Base-by-base conservation (phyloP, 53 echinoderm and acorn worm genomes). In the Glandiceps talaboti region DNA sequence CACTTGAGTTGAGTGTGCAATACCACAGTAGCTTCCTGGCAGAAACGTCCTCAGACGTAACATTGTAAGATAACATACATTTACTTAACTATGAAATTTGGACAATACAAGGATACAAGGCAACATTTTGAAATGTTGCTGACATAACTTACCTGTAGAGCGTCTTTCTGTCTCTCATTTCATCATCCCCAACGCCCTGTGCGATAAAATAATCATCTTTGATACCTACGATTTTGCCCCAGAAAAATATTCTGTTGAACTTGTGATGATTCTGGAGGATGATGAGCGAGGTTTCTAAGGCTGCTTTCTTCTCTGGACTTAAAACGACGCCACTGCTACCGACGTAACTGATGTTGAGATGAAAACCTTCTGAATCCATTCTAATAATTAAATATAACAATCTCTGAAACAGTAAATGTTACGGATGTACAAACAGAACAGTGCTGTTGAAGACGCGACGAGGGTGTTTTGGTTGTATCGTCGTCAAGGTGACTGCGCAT, bases 181-280 rank as follows among this genome's bases (percentile, higher is more conserved):
- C 94, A 83, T 94, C 94, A 78, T 88, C 86, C 27, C 94, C 88
- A 77, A 82, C 84, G 25, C 94, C 92, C 45, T 94, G 94, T n/a
- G 92, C 94, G 32, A 94, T 94, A 73, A 94, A 94, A 77, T 94
- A 92, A 81, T 92, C 90, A 29, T 89, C 92, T 76, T 94, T 94
- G 75, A 90, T 92, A 77, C 94, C 94, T 0, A 88, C 45, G 77
- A 94, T 92, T 83, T 94, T 92, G 0, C 94, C 94, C 92, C 92
- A 94, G 80, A 92, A 90, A 82, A 92, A 94, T 27, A 92, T 90
- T 73, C 94, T 80, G 81, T 86, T 90, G 85, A 94, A 94, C 90
- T 94, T 94, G 83, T 94, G 85, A 84, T 88, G 79, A 79, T 90
- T 90, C 76, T 88, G 88, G 0, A 90, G 82, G 75, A 87, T 87